These are phyloP conservation scores for Leiothrix lutea DNA, from an alignment of 2,113 vertebrate genomes.

Conservation along the genomic window DNA sequence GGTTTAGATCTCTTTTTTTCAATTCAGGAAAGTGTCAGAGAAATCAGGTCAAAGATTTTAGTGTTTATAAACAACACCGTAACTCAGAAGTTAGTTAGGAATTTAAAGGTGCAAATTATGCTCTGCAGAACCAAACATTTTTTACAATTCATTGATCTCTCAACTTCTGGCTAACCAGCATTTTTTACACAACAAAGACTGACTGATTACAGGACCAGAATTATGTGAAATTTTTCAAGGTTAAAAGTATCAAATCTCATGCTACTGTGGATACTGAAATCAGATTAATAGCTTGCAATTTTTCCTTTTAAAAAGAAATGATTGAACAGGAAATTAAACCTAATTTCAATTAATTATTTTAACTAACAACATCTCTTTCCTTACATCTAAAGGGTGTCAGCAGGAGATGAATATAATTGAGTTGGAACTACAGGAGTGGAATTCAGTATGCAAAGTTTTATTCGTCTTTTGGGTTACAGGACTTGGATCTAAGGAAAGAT, in stretches of 20 bases:
- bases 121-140: not conserved
- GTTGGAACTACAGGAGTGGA: not conserved
- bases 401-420: not conserved
- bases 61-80: not conserved
- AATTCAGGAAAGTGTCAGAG: not conserved
- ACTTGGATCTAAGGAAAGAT: not conserved
- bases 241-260: not conserved
- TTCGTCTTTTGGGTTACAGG: not conserved
- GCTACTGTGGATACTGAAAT: not conserved
- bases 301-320: not conserved
- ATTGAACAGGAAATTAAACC: not conserved
- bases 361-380: not conserved
- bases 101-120: not conserved
- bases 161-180: not conserved
- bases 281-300: not conserved
- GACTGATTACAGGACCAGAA: not conserved
- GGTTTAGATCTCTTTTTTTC: not conserved
- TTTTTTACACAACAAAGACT: not conserved
- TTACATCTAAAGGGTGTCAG: not conserved
- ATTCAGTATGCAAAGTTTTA: not conserved
- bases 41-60: not conserved
- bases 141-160: not conserved
- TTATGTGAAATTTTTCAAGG: not conserved
- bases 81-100: not conserved
- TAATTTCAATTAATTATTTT: not conserved